Evolutionary conservation across 1,140 invertebrate species (phyloP), one percentile per base, ranked within the genome.

Genomic region (Dysdera silvatica): DNA sequence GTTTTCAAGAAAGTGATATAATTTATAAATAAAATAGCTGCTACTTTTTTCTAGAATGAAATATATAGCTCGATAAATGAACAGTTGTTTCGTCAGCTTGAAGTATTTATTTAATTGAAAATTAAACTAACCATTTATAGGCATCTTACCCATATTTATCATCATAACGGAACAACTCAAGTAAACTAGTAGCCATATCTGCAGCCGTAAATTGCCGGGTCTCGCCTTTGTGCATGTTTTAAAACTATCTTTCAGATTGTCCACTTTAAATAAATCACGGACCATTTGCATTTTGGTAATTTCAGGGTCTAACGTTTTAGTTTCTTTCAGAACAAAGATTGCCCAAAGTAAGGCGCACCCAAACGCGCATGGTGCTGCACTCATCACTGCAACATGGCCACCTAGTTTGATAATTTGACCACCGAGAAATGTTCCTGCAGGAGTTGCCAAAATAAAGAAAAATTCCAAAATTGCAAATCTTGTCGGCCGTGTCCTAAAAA

Each of bases 381-480:
- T 29, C 49, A 65, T 54, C 20, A 55, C 41, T 12, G 56, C 49
- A 1, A 65, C 26, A 20, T 60, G 55, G 2, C 57, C 51, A n/a
- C 35, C 40, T 7, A 18, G 18, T 18, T 31, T 31, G 56, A 47
- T 60, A 4, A 65, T n/a, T 26, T 48, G 31, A 2, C 63, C 63
- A 14, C 63, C 52, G 2, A 65, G 28, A 4, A 57, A 26, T 14
- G 51, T 33, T 14, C 63, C 63, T 0, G 37, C 12, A 14, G 63
- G 63, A 18, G 51, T 51, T 5, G 53, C 63, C 40, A 65, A 28
- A 20, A 60, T 54, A 10, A 48, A 51, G 33, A 48, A 56, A 31
- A 65, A 60, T 33, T 65, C 63, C 20, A 65, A 18, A 0, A 65
- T 10, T 4, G 63, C 63, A n/a, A 29, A 65, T 8, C 63, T 16